Evolutionary conservation across 2,113 vertebrate species (phyloP).

Genomic region (Entelurus aequoreus): DNA sequence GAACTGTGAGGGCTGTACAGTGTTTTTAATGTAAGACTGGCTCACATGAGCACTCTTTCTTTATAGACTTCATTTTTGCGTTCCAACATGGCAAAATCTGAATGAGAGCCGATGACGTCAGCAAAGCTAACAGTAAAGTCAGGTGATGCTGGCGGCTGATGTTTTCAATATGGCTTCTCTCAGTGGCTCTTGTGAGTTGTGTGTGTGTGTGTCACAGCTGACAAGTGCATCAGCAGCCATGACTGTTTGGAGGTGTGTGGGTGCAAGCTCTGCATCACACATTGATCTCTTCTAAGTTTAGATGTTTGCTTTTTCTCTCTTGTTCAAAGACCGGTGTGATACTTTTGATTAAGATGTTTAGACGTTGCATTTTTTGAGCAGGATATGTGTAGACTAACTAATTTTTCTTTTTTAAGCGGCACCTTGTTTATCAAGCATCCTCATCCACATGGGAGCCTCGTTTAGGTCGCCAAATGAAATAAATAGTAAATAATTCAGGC

Average conservation of each 20-base stretch:
- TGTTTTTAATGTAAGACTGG: no score
- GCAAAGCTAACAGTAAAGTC: conserved; percentile 29
- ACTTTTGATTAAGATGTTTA: conserved; percentile 10
- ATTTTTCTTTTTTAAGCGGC: background rate
- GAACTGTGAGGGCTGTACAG: no score
- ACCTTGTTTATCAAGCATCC: background rate
- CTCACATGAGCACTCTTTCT: no score
- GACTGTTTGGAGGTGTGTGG: conserved; percentile 56
- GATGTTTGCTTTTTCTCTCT: conserved; percentile 18
- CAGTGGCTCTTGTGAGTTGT: conserved; percentile 50
- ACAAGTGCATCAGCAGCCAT: conserved; percentile 56
- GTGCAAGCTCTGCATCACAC: conserved; percentile 44
- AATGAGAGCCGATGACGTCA: no score
- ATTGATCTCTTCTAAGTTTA: conserved; percentile 47
- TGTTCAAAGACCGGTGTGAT: conserved; percentile 9
- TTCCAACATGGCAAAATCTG: no score
- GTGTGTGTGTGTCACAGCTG: conserved; percentile 47
- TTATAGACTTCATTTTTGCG: no score
- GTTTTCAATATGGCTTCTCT: conserved; percentile 63
- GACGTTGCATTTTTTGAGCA: conserved; percentile 2
- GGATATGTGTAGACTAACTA: background rate
- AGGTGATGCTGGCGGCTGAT: conserved; percentile 50
- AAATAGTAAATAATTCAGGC: conserved; percentile 21
- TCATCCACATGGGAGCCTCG: background rate
- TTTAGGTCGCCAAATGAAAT: conserved; percentile 11